phyloP scores from a whole-genome alignment of 2,888 invertebrate genomes.

The Himalopsyche anomala region DNA sequence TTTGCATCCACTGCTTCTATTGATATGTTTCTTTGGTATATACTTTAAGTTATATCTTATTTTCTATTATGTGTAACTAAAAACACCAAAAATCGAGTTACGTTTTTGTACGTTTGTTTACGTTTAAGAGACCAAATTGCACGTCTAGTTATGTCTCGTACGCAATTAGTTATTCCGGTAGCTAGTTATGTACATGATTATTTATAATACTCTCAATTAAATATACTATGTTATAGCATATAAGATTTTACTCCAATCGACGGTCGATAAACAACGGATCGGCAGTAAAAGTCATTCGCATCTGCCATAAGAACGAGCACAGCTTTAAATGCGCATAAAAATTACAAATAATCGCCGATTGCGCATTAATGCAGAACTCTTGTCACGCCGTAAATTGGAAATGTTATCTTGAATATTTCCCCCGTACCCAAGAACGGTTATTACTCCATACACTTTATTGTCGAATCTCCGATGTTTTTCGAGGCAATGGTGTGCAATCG shows the following conservation, averaged over 20 bases:
- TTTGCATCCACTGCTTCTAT: too few relatives aligned
- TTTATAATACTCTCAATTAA: slow-evolving; percentile 29
- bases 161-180: not conserved
- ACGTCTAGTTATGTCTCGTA: too few relatives aligned
- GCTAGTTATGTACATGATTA: not conserved
- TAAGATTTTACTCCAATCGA: slow-evolving; percentile 34
- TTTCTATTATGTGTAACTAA: too few relatives aligned
- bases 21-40: too few relatives aligned
- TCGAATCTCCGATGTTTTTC: slow-evolving; percentile 50
- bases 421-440: slow-evolving; percentile 45
- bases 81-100: too few relatives aligned
- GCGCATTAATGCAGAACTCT: slow-evolving; percentile 55
- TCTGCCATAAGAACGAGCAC: slow-evolving; percentile 40
- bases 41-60: too few relatives aligned
- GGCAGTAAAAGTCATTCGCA: slow-evolving; percentile 46
- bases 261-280: slow-evolving; percentile 44
- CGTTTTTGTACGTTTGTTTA: too few relatives aligned
- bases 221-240: slow-evolving; percentile 17
- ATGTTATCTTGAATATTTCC: slow-evolving; percentile 57
- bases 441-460: slow-evolving; percentile 60
- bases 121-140: too few relatives aligned
- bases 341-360: slow-evolving; percentile 64
- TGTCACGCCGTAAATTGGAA: slow-evolving; percentile 59
- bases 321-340: slow-evolving; percentile 60
- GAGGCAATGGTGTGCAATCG: slow-evolving; percentile 45